Evolutionary conservation across 2,888 invertebrate species (phyloP).

Genomic region (Deilephila porcellus): DNA sequence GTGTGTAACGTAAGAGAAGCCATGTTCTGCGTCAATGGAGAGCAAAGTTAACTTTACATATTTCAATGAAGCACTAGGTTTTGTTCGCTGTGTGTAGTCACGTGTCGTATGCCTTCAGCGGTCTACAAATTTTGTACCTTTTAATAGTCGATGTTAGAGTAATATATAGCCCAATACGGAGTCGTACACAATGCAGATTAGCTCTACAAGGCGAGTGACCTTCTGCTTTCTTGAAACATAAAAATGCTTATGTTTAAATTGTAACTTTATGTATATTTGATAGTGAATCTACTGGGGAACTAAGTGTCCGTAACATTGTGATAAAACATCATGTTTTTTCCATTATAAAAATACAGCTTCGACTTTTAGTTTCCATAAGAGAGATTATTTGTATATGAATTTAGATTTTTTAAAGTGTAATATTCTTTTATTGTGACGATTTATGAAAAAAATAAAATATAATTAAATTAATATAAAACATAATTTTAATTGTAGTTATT

Average conservation of each 20-base stretch:
- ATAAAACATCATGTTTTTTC: conserved; percentile 82
- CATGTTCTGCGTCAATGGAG: conserved; percentile 81
- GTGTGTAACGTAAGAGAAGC: conserved; percentile 51
- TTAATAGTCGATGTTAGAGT: conserved; percentile 40
- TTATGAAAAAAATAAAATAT: conserved; percentile 62
- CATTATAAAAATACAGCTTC: conserved; percentile 74
- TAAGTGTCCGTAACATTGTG: conserved; percentile 82
- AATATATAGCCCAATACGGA: conserved; percentile 41
- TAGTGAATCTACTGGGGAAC: conserved; percentile 77
- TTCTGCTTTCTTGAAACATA: conserved; percentile 79
- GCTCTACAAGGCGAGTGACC: conserved; percentile 55
- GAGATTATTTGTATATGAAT: conserved; percentile 83
- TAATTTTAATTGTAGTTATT: conserved; percentile 76
- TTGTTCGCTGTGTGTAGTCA: conserved; percentile 42
- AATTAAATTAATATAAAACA: conserved; percentile 63
- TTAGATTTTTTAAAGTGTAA: conserved; percentile 75
- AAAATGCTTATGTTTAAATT: conserved; percentile 72
- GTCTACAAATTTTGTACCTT: conserved; percentile 35
- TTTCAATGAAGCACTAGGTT: conserved; percentile 82
- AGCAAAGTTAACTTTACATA: conserved; percentile 59
- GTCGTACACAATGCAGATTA: conserved; percentile 44
- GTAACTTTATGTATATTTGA: conserved; percentile 83
- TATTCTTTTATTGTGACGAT: conserved; percentile 76
- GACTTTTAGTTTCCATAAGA: conserved; percentile 77
- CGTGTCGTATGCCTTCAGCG: conserved; percentile 28